These are phyloP conservation scores for Dryobota labecula DNA, from an alignment of 2,888 invertebrate genomes.

Conservation along the genomic window DNA sequence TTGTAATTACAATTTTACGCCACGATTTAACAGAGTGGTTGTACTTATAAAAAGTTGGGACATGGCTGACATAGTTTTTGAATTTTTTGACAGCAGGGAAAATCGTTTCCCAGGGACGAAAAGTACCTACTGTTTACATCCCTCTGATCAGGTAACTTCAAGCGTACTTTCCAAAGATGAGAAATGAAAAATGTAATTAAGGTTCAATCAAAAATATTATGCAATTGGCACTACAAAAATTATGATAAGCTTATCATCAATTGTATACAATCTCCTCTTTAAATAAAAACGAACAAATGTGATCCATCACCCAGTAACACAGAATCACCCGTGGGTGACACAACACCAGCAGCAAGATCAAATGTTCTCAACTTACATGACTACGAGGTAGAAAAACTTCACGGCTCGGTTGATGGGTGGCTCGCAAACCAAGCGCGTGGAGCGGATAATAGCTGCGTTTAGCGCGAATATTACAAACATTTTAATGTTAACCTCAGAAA, in stretches of 20 bases:
- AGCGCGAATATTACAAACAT: slow-evolving; percentile 46
- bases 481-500: neutral
- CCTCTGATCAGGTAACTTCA: too few species aligned
- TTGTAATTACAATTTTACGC: too few species aligned
- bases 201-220: neutral
- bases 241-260: neutral
- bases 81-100: too few species aligned
- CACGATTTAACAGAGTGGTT: too few species aligned
- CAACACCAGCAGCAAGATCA: neutral
- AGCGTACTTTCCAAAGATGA: too few species aligned
- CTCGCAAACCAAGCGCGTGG: slow-evolving; percentile 29
- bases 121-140: too few species aligned
- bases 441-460: slow-evolving; percentile 62
- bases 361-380: slow-evolving; percentile 34
- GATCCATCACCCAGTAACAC: neutral
- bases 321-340: slow-evolving; percentile 27
- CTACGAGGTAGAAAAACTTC: slow-evolving; percentile 57
- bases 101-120: too few species aligned
- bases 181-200: neutral
- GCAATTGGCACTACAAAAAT: neutral
- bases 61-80: too few species aligned
- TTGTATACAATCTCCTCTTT: neutral
- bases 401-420: slow-evolving; percentile 50
- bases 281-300: neutral
- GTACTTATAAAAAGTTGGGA: too few species aligned